Evolutionary conservation across 2,888 invertebrate species (phyloP).

Genomic region (Pediacus dermestoides): DNA sequence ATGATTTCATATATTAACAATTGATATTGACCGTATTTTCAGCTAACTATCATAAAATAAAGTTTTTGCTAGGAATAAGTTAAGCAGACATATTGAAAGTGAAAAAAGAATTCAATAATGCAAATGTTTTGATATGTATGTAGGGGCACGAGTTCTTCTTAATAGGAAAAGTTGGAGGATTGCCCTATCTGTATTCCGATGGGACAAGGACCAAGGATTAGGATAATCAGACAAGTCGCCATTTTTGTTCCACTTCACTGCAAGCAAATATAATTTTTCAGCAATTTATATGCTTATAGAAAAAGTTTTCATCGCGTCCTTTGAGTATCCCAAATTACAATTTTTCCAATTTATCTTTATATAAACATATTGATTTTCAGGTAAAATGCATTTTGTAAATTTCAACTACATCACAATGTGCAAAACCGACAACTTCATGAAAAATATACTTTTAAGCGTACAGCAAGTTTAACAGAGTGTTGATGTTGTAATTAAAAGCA

Average conservation of each 20-base stretch:
- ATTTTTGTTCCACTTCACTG: conserved; percentile 40
- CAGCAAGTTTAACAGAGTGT: too few species aligned
- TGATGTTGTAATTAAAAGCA: conserved; percentile 12
- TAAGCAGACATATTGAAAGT: conserved; percentile 16
- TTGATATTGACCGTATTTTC: too few species aligned
- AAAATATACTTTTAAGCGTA: too few species aligned
- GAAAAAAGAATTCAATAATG: conserved; percentile 43
- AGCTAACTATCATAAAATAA: too few species aligned
- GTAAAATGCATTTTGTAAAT: too few species aligned
- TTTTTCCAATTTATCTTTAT: conserved; percentile 17
- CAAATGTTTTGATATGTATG: conserved; percentile 47
- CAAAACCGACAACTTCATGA: too few species aligned
- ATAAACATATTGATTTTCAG: too few species aligned
- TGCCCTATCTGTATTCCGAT: conserved; percentile 45
- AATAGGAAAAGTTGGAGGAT: conserved; percentile 46
- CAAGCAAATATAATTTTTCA: conserved; percentile 43
- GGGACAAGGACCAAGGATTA: conserved; percentile 40
- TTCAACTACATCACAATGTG: too few species aligned
- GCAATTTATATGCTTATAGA: conserved; percentile 44
- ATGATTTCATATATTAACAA: too few species aligned
- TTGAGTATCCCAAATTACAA: too few species aligned
- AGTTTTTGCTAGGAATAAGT: too few species aligned
- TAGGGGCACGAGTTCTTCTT: conserved; percentile 43
- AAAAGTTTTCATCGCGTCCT: too few species aligned
- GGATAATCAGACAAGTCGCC: conserved; percentile 43